Base-by-base conservation (phyloP, 2,888 invertebrate genomes). In the Caenorhabditis sp. region DNA sequence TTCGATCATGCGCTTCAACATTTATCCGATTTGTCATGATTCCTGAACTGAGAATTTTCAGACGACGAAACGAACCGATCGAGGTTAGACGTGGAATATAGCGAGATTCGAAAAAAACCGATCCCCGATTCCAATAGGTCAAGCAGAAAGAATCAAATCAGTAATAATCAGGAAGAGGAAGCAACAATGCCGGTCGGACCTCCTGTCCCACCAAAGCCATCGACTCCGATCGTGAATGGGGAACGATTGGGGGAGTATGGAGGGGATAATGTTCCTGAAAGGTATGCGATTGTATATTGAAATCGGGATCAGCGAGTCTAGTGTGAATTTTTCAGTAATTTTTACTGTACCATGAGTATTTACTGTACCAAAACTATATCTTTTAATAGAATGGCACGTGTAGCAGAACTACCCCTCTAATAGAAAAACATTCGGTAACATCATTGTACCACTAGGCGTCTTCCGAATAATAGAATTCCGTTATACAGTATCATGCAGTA, bases 131-230 rank as follows among this genome's bases (percentile, higher is more conserved):
- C 14, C 41, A 41, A 61, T 41, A 44, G 61, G 26, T 19, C 49
- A 14, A 38, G 47, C 19, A 35, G 26, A 24, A 61, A 69, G 12
- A 68, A 70, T 63, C 59, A 51, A 41, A 59, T 56, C 19, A 72
- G 47, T 16, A 59, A 70, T 31, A 73, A 56, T n/a, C 66, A 74
- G 47, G 72, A 72, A 24, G 79, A 74, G 24, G 22, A n/a, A 49
- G 41, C 41, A n/a, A 66, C 59, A 16, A 82, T 85, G 84, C 83
- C 85, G 22, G 86, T 76, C 72, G 89, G 84, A 79, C 90, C 84
- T 74, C 90, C 86, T 81, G 90, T 92, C 93, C 92, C 90, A 92
- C 94, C 90, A 49, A 90, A 89, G 81, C 90, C 89, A 49, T 87
- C 88, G 66, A 89, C 93, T 49, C 93, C 93, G 81, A 93, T 93